Evolutionary conservation across 2,113 vertebrate genomes (phyloP).

Genomic region (Prinia subflava): DNA sequence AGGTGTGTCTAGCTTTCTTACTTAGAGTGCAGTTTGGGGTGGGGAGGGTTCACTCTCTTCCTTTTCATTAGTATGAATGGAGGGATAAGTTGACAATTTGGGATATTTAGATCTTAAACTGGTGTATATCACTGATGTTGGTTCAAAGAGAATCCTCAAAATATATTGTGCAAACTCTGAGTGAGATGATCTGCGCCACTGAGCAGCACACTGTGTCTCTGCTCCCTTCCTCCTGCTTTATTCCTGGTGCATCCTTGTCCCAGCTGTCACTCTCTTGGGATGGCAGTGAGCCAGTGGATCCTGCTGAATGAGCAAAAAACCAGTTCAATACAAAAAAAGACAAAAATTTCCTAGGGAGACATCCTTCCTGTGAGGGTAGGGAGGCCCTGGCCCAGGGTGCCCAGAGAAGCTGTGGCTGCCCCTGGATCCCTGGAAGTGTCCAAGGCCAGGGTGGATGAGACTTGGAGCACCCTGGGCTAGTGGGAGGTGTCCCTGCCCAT

Average conservation of each 20-base stretch:
- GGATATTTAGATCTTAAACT: neutral
- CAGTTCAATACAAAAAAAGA: neutral
- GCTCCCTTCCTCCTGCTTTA: neutral
- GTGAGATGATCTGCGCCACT: neutral
- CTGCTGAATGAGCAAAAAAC: neutral
- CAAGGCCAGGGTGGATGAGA: fast-evolving
- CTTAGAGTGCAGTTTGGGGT: neutral
- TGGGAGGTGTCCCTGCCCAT: neutral
- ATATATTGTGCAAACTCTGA: neutral
- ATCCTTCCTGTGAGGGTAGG: fast-evolving
- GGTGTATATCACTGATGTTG: neutral
- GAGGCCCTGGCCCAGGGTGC: neutral
- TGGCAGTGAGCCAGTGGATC: neutral
- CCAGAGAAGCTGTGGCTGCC: neutral
- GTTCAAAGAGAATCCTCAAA: neutral
- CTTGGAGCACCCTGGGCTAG: fast-evolving
- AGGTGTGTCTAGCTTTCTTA: neutral
- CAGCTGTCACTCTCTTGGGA: neutral
- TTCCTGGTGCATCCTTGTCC: neutral
- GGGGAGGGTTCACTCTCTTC: neutral
- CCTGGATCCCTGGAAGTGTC: neutral
- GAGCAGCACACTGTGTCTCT: neutral
- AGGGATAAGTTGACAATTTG: neutral
- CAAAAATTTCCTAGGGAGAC: too few relatives aligned
- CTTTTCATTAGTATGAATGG: neutral